Evolutionary conservation across 1,140 invertebrate species (phyloP), one percentile per base, ranked within the genome.

Genomic region (Lethrus apterus): DNA sequence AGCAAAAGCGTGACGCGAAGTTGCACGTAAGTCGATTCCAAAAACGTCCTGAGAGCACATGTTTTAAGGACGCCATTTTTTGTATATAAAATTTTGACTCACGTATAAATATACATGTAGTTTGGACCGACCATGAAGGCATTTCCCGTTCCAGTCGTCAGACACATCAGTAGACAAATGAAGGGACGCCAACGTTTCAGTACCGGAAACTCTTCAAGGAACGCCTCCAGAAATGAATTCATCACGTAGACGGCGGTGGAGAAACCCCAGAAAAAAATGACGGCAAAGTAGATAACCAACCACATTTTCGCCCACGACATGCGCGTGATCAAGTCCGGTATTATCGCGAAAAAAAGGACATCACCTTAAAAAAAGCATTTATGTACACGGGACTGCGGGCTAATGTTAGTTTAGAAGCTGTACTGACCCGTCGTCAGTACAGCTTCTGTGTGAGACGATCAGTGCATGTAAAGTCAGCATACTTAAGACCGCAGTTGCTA

Each of bases 261-360:
- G 3, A 42, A n/a, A 29, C 23, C 21, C 40, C 40, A 42, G 9
- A 42, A 0, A 13, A 17, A 24, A 2, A 42, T 29, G 4, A 17
- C n/a, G 13, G 10, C 3, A 17, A 26, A 42, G 17, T 42, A 42
- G 10, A 15, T n/a, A 15, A 42, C 4, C 3, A 42, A 2, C 40
- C 40, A 42, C 9, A 42, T 26, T 29, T 42, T 21, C 2, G 40
- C 11, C 14, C 7, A n/a, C 10, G 40, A 24, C 17, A 42, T 17
- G 14, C 14, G 10, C 8, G 23, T 3, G 14, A 42, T 20, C 7
- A 29, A 8, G 8, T 42, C 40, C 2, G 40, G 40, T 14, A 42
- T 26, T 8, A 42, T 2, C 1, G 23, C 40, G 8, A 29, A 42
- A 11, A 42, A 13, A 10, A 42, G 3, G 11, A 29, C 23, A 15